Conservation (phyloP, 2,797 vertebrate species). For the Sparus aurata region DNA sequence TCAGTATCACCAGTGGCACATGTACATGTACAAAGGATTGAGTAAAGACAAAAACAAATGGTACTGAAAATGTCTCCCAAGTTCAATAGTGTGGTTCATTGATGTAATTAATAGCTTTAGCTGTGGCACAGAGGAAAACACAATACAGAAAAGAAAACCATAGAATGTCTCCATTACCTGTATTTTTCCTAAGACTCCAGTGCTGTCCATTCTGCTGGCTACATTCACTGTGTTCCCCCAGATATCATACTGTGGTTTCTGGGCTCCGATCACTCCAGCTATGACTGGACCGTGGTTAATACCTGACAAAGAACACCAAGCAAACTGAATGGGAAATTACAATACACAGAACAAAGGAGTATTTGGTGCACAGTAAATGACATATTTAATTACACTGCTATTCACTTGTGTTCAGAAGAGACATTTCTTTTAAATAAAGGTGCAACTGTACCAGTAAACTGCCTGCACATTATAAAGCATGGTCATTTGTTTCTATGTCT, state of each 20-base stretch:
- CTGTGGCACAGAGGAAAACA: background rate
- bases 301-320: constrained; percentile 82
- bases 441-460: background rate
- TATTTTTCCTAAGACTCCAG: constrained; percentile 97
- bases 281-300: constrained; percentile 98
- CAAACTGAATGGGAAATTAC: background rate
- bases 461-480: background rate
- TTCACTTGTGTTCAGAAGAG: background rate
- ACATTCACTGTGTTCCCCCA: constrained; percentile 99
- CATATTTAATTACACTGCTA: background rate
- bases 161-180: constrained; percentile 84
- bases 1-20: background rate
- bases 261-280: constrained; percentile 97
- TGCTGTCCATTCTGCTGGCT: constrained; percentile 98
- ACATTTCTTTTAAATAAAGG: background rate
- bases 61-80: background rate
- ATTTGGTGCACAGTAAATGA: background rate
- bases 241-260: constrained; percentile 98
- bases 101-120: background rate
- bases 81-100: background rate
- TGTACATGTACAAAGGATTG: background rate
- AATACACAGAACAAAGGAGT: background rate
- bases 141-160: no score
- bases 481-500: constrained; percentile 2
- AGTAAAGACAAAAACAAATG: background rate